Base-by-base conservation (phyloP, 2,113 vertebrate genomes). In the Microcebus murinus region DNA sequence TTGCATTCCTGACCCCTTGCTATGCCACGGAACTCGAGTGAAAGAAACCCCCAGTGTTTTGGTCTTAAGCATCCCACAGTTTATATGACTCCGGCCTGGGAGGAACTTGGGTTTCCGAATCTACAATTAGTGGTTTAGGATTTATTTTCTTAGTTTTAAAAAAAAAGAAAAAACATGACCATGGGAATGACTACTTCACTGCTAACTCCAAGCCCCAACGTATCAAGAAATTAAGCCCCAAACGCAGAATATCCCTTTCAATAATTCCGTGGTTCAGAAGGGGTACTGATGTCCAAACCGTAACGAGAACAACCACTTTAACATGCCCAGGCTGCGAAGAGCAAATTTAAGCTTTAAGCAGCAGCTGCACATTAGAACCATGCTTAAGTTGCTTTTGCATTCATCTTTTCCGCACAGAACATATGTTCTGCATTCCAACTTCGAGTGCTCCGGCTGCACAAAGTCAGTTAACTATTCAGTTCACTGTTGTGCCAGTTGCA, bases 291-390 rank as follows among this genome's bases (percentile, higher is more conserved):
- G 91, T 84, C 67, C 83, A 70, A 50, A 74, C 81, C 29, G 45
- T 89, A 87, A 79, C 25, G 50, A 63, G 48, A 73, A 76, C 81
- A 71, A 92, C 59, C 55, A 90, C 59, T 15, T 97, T 9, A 57
- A 93, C 89, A 95, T 97, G 96, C 91, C 39, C 86, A 5, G 1
- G 92, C 81, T 57, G 96, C 57, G 94, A 95, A 92, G 91, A 97
- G 86, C 68, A 83, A 74, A 96, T 61, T 73, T 93, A 96, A 67
- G 61, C 88, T 96, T 97, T 23, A 98, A 98, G 98, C 98, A 96
- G 90, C 74, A 98, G 91, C 93, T 95, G 71, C 57, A 48, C 67
- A 96, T 98, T 96, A 98, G 98, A 96, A 79, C 93, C 98, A 98
- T 3, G 45, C 97, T 97, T 80, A 91, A 77, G 63, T 80, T 85